phyloP scores from a whole-genome alignment of 2,888 invertebrate genomes.

The Fissipunctia ypsillon region DNA sequence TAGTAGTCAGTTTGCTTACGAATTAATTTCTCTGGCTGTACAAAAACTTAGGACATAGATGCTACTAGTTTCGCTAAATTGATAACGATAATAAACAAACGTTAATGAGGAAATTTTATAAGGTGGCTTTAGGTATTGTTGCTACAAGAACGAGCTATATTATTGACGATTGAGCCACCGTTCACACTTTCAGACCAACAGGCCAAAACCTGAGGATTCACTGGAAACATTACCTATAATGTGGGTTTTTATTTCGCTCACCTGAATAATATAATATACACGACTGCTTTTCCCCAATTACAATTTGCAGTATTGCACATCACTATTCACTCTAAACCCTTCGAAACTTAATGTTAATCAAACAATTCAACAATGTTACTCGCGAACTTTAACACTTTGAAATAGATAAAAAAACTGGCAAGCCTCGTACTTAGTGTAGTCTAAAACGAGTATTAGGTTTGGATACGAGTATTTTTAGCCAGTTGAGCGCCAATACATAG shows the following conservation, averaged over 20 bases:
- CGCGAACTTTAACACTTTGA: conserved; percentile 2
- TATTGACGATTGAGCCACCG: not conserved
- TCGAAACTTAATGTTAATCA: not conserved
- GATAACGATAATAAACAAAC: not conserved
- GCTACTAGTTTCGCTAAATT: not conserved
- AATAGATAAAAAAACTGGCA: not conserved
- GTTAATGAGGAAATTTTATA: not conserved
- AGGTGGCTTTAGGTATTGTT: not conserved
- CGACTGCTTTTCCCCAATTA: not conserved
- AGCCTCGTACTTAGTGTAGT: not conserved
- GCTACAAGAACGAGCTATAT: not conserved
- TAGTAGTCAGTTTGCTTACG: not conserved
- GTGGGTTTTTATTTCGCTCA: not conserved
- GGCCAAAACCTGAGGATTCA: not conserved
- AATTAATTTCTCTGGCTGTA: not conserved
- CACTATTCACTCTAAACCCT: not conserved
- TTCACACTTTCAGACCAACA: not conserved
- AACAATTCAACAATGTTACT: not conserved
- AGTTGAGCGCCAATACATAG: conserved; percentile 49
- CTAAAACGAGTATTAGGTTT: conserved; percentile 14
- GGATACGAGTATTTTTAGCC: conserved; percentile 36
- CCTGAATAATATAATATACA: not conserved
- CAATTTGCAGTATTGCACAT: not conserved
- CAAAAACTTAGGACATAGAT: not conserved
- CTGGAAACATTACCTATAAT: too few species aligned